Percentiles rank a stretch among this genome's conserved stretches.
Evolutionary conservation across 2,888 invertebrate genomes (phyloP).

Genomic region (Coecobrya sp.): DNA sequence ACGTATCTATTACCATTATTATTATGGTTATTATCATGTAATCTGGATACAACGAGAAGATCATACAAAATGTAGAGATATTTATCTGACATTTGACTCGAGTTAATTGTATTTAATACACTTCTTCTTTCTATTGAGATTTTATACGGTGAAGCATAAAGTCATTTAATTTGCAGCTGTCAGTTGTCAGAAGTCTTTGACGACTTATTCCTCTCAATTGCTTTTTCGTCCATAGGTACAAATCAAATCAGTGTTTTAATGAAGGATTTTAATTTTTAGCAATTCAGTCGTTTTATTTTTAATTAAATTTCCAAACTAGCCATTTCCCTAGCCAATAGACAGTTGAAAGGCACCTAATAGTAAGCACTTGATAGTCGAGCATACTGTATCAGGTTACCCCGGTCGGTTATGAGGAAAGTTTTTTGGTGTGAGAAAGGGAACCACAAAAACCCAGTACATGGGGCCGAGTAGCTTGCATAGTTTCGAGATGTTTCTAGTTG

Average conservation of each 20-base stretch:
- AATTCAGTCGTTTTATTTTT: not conserved
- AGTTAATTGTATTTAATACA: slow-evolving; percentile 2
- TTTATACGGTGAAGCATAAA: not conserved
- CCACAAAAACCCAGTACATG: not conserved
- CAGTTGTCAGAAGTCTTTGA: slow-evolving; percentile 8
- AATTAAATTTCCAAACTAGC: not conserved
- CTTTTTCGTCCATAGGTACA: not conserved
- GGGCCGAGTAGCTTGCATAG: not conserved
- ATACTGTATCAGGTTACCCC: slow-evolving; percentile 7
- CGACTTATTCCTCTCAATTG: not conserved
- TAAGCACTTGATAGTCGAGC: too few relatives aligned
- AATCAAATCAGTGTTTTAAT: not conserved
- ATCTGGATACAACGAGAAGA: slow-evolving; percentile 21
- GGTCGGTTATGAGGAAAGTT: not conserved
- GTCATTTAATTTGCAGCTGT: slow-evolving; percentile 48
- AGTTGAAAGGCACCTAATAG: too few relatives aligned
- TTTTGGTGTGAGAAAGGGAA: not conserved
- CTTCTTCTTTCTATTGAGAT: not conserved
- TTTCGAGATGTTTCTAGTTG: too few relatives aligned
- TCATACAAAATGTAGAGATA: slow-evolving; percentile 44
- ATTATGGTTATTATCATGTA: slow-evolving; percentile 18
- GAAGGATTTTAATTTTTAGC: not conserved
- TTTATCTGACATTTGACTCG: slow-evolving; percentile 63
- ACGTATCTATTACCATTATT: not conserved
- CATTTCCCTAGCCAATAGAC: not conserved